A percentile compares a stretch with the other conserved stretches of the same genome.
Evolutionary conservation across 2,797 vertebrate genomes (phyloP).

Genomic region (Cuculus canorus): DNA sequence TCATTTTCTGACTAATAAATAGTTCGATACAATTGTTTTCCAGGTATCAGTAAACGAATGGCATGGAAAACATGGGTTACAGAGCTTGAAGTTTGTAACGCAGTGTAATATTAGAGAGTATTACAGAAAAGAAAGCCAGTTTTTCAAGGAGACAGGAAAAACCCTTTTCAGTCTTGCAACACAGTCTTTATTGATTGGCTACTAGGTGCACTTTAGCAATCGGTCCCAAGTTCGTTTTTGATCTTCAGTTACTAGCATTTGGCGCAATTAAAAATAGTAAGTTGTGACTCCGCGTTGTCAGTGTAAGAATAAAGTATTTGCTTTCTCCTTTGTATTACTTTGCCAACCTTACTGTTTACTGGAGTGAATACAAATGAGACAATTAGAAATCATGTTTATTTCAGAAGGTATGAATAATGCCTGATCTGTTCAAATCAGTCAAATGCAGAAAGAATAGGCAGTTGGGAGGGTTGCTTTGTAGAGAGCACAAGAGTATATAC

Average conservation of each 20-base stretch:
- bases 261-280: not conserved
- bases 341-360: not conserved
- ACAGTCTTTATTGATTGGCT: not conserved
- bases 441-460: not conserved
- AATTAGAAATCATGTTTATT: not conserved
- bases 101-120: not conserved
- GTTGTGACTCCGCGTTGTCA: not conserved
- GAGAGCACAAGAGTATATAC: not conserved
- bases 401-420: not conserved
- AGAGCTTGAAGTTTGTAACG: not conserved
- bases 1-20: not conserved
- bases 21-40: not conserved
- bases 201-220: not conserved
- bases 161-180: not conserved
- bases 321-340: not conserved
- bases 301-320: not conserved
- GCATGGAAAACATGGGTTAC: not conserved
- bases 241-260: not conserved
- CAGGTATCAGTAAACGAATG: not conserved
- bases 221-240: conserved; percentile 31
- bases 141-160: not conserved
- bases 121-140: not conserved
- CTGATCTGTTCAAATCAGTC: not conserved
- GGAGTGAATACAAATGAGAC: not conserved
- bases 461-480: not conserved